Conservation (phyloP, 1,140 invertebrate genomes). For the Pseudomyrmex gracilis region DNA sequence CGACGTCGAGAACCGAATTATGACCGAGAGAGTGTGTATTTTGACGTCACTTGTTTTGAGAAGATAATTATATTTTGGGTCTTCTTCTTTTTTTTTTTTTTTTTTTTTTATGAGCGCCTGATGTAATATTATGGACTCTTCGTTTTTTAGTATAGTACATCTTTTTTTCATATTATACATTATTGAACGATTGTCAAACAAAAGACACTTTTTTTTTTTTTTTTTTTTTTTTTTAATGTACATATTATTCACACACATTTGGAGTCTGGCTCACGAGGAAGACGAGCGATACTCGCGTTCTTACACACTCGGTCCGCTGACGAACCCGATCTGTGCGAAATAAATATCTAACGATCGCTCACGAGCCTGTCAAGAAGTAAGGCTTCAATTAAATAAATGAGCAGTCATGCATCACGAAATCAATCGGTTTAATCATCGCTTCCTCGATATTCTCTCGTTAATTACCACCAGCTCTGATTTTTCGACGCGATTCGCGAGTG, state of each 20-base stretch:
- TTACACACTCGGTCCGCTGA: slow-evolving; percentile 13
- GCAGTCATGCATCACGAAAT: slow-evolving; percentile 52
- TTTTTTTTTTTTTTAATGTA: no score
- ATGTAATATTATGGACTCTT: no score
- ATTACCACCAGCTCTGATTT: slow-evolving; percentile 39
- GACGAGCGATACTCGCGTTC: slow-evolving; percentile 27
- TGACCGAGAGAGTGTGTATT: no score
- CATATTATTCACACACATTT: not conserved
- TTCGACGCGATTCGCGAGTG: slow-evolving; percentile 50
- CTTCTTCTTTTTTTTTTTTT: no score
- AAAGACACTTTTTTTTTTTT: no score
- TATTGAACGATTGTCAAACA: no score
- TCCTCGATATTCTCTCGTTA: slow-evolving; percentile 56
- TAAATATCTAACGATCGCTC: slow-evolving; percentile 58
- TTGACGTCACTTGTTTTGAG: no score
- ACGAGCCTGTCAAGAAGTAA: slow-evolving; percentile 56
- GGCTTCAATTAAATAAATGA: slow-evolving; percentile 61
- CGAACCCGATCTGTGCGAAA: slow-evolving; percentile 50
- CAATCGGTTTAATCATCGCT: slow-evolving; percentile 59
- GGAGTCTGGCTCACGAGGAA: not conserved
- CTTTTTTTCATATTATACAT: no score
- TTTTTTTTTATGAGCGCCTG: no score
- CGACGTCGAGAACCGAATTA: no score
- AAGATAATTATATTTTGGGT: not conserved
- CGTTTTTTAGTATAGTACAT: no score